A percentile compares a stretch with the other conserved stretches of the same genome.
Evolutionary conservation across 2,888 invertebrate species (phyloP).

Genomic region (Yponomeuta sedellus): DNA sequence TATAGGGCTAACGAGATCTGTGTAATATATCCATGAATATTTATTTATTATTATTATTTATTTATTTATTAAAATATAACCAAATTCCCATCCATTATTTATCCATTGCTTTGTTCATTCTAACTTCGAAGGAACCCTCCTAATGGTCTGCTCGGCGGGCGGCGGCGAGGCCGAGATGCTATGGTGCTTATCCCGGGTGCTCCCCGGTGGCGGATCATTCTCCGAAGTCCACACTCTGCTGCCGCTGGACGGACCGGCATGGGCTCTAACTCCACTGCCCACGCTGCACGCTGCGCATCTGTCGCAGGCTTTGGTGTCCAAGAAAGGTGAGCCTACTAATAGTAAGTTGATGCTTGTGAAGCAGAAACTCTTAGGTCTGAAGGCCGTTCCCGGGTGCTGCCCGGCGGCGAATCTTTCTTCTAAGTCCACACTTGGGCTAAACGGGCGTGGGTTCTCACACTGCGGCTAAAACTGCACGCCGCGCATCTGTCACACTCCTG

Average conservation of each 20-base stretch:
- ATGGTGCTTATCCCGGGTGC: slow-evolving; percentile 77
- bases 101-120: no score
- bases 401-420: slow-evolving; percentile 82
- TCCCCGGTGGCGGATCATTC: slow-evolving; percentile 83
- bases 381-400: slow-evolving; percentile 77
- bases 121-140: slow-evolving; percentile 59
- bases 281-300: slow-evolving; percentile 43
- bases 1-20: no score
- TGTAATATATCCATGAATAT: no score
- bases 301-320: slow-evolving; percentile 50
- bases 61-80: no score
- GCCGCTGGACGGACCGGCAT: slow-evolving; percentile 90
- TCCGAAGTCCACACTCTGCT: slow-evolving; percentile 86
- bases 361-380: no score
- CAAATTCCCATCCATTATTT: no score
- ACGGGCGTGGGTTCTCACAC: slow-evolving; percentile 88
- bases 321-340: slow-evolving; percentile 53
- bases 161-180: slow-evolving; percentile 66
- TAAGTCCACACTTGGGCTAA: slow-evolving; percentile 92
- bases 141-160: slow-evolving; percentile 69
- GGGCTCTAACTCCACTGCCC: slow-evolving; percentile 81
- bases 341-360: no score
- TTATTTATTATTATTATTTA: no score
- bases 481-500: slow-evolving; percentile 51
- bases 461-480: slow-evolving; percentile 46